These are phyloP conservation scores for Muscicapa comitata DNA, from an alignment of 2,797 vertebrate species.

Conservation along the genomic window DNA sequence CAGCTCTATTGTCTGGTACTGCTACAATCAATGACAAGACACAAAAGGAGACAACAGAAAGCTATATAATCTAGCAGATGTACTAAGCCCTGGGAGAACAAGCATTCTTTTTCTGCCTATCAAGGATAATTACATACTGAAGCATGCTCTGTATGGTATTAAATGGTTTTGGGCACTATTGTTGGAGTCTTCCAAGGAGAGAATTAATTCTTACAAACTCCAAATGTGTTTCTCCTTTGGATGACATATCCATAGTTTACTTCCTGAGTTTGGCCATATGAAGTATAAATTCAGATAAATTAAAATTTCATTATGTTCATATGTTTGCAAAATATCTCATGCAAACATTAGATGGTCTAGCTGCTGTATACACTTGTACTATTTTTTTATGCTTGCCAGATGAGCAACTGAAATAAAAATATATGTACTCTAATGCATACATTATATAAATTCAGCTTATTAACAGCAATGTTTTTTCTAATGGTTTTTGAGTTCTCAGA, in stretches of 20 bases:
- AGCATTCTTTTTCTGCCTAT: slow-evolving; percentile 1
- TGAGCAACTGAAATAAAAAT: background rate
- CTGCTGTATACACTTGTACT: background rate
- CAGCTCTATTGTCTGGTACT: slow-evolving; percentile 7
- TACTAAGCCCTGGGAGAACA: background rate
- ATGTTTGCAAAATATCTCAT: background rate
- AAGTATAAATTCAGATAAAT: background rate
- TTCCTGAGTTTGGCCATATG: background rate
- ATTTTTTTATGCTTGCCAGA: background rate
- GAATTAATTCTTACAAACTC: background rate
- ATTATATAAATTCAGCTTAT: background rate
- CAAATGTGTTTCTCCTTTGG: background rate
- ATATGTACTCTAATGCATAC: background rate
- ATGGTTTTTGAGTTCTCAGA: background rate
- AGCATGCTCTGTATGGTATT: background rate
- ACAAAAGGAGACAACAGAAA: background rate
- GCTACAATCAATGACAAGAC: background rate
- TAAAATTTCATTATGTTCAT: background rate
- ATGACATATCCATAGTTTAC: background rate
- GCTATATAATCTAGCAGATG: slow-evolving; percentile 22
- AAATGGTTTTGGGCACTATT: background rate
- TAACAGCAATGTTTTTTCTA: background rate
- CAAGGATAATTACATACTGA: slow-evolving; percentile 46
- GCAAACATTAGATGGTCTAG: background rate
- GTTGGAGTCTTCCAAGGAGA: background rate